Evolutionary conservation across 2,888 invertebrate genomes (phyloP).

Genomic region (Emesis furor): DNA sequence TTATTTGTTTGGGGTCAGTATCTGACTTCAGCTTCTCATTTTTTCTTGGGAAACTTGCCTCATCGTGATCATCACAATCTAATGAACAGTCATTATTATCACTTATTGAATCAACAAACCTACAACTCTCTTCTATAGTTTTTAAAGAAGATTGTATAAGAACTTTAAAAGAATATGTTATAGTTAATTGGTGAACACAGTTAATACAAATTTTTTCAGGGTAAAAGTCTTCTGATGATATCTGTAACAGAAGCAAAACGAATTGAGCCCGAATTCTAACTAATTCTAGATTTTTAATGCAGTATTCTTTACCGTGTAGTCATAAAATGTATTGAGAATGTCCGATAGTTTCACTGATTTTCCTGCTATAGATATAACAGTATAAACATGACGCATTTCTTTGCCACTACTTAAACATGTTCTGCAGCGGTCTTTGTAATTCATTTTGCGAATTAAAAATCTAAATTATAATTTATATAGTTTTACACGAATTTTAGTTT

Average conservation of each 20-base stretch:
- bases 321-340: constrained; percentile 86
- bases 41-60: constrained; percentile 60
- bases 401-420: constrained; percentile 85
- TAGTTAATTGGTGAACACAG: constrained; percentile 87
- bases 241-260: constrained; percentile 75
- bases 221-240: constrained; percentile 79
- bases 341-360: constrained; percentile 83
- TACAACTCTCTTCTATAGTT: constrained; percentile 79
- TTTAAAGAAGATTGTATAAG: constrained; percentile 85
- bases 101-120: constrained; percentile 77
- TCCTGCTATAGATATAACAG: constrained; percentile 83
- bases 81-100: constrained; percentile 82
- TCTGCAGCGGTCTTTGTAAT: constrained; percentile 84
- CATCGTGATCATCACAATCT: constrained; percentile 81
- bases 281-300: neutral
- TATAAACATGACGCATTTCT: constrained; percentile 85
- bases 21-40: constrained; percentile 69
- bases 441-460: constrained; percentile 76
- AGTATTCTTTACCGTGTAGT: constrained; percentile 82
- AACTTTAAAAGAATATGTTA: constrained; percentile 88
- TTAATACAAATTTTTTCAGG: constrained; percentile 87
- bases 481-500: no score
- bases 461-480: neutral
- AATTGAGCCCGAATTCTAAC: neutral
- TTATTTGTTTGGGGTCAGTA: constrained; percentile 12